Evolutionary conservation across 2,113 vertebrate genomes (phyloP).

Genomic region (Catharus bicknelli): DNA sequence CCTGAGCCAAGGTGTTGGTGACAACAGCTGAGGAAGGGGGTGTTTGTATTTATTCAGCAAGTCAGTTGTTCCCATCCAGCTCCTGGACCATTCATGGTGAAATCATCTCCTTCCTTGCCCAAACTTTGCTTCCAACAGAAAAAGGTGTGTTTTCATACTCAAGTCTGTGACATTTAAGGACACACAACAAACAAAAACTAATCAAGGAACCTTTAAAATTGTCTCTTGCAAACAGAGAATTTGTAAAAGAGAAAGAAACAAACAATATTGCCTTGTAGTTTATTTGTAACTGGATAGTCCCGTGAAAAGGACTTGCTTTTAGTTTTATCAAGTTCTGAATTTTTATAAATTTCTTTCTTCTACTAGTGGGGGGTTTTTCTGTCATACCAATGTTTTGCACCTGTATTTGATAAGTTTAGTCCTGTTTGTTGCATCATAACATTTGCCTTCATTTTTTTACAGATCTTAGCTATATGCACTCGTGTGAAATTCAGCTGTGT

Average conservation of each 20-base stretch:
- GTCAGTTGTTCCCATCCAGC: neutral
- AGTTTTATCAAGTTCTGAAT: slow-evolving; percentile 11
- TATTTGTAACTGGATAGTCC: neutral
- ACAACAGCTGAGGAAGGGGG: neutral
- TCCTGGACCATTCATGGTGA: neutral
- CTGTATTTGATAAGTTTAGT: neutral
- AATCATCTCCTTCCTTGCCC: neutral
- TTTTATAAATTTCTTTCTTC: neutral
- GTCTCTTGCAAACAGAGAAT: neutral
- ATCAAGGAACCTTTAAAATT: neutral
- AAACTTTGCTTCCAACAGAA: neutral
- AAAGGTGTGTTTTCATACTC: neutral
- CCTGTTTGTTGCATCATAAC: neutral
- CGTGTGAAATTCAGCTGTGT: neutral
- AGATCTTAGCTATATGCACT: neutral
- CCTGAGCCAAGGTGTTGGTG: neutral
- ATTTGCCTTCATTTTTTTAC: slow-evolving; percentile 2
- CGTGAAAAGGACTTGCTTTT: neutral
- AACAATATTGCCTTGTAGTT: neutral
- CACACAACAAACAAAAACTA: neutral
- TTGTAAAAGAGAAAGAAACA: neutral
- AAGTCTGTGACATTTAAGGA: neutral
- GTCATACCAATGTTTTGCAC: neutral
- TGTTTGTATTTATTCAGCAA: neutral
- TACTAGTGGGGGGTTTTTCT: neutral